Base-by-base conservation (phyloP, 2,797 vertebrate species). In the Myoxocephalus aenaeus region DNA sequence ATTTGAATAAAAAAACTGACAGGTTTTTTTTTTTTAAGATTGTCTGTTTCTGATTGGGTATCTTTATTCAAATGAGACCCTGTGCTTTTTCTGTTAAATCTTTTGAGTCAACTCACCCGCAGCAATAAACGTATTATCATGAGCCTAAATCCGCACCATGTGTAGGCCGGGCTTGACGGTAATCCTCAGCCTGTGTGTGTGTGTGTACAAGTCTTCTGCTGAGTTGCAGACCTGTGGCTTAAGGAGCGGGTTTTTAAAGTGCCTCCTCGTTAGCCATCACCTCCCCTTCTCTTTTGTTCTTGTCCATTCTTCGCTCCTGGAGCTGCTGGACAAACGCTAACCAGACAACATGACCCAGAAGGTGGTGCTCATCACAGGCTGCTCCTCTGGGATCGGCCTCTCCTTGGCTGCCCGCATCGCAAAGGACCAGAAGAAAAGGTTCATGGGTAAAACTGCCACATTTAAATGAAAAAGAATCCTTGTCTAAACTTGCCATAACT, bases 371-470 rank as follows among this genome's bases (percentile, higher is more conserved):
- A 95, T 97, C 90, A 97, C 96, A 5, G 96, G 96, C 73, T 97
- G 96, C 78, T 97, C 96, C 53, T 97, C 96, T 14, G 96, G 96
- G 70, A 97, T 97, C 58, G 96, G 97, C 69, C 86, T 97, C 17
- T 93, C 96, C 13, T 87, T 97, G 87, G 96, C 96, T 61, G 81
- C 78, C 32, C 95, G 94, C 90, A 91, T 97, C 58, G 96, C 96
- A 20, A 95, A 91, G 73, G 96, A 97, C 85, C 95, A 97, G 66
- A 96, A 96, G 93, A 97, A 96, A 89, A 95, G 96, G 84, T 97
- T 97, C 80, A 95, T 96, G 96, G 96, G 96, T 97, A 96, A 96
- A 61, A 25, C 17, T 42, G 18, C 2, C 7, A 15, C 5, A 42
- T 68, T 75, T 70, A 9, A 18, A 46, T 5, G 27, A 38, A 17